These are phyloP conservation scores for Adelphocoris suturalis DNA, from an alignment of 2,888 invertebrate genomes.

Conservation along the genomic window DNA sequence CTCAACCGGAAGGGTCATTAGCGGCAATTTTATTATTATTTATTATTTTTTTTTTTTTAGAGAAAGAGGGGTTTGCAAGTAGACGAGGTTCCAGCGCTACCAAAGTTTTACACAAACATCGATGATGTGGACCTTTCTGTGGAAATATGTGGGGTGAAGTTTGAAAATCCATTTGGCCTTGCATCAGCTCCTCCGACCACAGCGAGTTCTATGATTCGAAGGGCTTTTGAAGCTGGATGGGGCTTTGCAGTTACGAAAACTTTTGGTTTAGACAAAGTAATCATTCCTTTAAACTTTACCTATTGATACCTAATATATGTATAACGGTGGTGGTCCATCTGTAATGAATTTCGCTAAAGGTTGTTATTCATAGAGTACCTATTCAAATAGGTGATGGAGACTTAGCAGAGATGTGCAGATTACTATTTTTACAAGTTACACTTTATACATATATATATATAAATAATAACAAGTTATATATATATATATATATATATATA, in stretches of 20 bases:
- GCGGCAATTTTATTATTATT: too few relatives aligned
- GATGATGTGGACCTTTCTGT: slow-evolving; percentile 96
- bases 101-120: slow-evolving; percentile 94
- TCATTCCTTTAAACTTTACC: neutral
- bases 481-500: too few relatives aligned
- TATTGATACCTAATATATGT: too few relatives aligned
- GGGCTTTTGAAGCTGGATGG: slow-evolving; percentile 98
- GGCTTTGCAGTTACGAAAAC: slow-evolving; percentile 98
- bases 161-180: slow-evolving; percentile 97
- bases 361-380: too few relatives aligned
- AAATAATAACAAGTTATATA: too few relatives aligned
- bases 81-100: slow-evolving; percentile 86
- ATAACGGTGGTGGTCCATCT: too few relatives aligned
- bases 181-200: slow-evolving; percentile 99
- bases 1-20: too few relatives aligned
- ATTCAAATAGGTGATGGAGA: too few relatives aligned
- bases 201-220: slow-evolving; percentile 94
- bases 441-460: too few relatives aligned
- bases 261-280: slow-evolving; percentile 94
- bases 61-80: slow-evolving; percentile 79
- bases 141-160: slow-evolving; percentile 94
- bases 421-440: too few relatives aligned
- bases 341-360: too few relatives aligned
- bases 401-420: too few relatives aligned
- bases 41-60: slow-evolving; percentile 78